Percentiles rank a stretch among this genome's conserved stretches.
Conservation (phyloP, 2,113 vertebrate species). For the Corapipo altera region DNA sequence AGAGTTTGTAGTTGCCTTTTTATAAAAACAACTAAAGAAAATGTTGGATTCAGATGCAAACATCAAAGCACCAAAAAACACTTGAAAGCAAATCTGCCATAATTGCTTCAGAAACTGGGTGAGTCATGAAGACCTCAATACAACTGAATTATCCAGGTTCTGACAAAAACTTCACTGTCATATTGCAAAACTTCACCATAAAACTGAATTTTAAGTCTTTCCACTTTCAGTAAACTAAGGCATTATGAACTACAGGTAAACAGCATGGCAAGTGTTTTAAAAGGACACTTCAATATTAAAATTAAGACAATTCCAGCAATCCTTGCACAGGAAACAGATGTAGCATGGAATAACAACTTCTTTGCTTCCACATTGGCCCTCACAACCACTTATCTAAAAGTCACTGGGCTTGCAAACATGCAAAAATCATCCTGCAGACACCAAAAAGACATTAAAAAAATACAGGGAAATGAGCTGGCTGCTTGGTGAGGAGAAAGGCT, state of each 20-base stretch:
- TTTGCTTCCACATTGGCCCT: neutral
- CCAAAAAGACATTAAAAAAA: neutral
- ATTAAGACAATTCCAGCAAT: neutral
- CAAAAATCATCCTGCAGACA: neutral
- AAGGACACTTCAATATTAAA: constrained; percentile 15
- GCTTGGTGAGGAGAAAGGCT: neutral
- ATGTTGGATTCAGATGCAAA: neutral
- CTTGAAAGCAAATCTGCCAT: constrained; percentile 15
- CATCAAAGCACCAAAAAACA: constrained; percentile 6
- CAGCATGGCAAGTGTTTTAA: neutral
- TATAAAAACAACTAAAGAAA: neutral
- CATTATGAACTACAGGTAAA: neutral
- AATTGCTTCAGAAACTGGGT: constrained; percentile 4
- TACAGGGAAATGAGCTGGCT: neutral
- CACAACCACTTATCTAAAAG: neutral
- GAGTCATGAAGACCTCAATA: constrained; percentile 28
- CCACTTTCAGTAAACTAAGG: neutral
- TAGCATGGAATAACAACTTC: neutral
- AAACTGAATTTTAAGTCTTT: neutral
- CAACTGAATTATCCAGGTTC: neutral
- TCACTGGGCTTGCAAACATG: neutral
- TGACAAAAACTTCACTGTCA: neutral
- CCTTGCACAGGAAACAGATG: neutral
- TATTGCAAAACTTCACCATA: neutral
- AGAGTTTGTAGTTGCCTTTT: neutral